phyloP scores from a whole-genome alignment of 1,140 invertebrate genomes.

The Drosophila erecta region DNA sequence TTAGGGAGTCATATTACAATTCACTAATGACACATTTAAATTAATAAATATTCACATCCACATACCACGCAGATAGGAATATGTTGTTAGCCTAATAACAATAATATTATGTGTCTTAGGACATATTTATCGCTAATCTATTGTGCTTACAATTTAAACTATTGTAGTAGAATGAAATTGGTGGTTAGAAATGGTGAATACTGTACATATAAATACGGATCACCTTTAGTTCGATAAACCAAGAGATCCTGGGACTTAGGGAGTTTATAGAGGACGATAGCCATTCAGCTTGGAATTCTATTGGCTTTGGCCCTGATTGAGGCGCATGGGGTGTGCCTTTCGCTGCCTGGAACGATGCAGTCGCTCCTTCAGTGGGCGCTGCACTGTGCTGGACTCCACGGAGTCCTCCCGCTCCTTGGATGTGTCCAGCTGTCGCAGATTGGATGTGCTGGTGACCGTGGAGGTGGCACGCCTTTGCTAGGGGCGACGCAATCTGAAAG shows the following conservation, averaged over 20 bases:
- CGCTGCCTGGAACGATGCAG: conserved; percentile 11
- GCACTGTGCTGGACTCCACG: conserved; percentile 1
- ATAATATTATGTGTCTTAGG: no score
- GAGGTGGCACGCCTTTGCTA: conserved; percentile 55
- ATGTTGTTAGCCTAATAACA: no score
- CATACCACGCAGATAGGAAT: no score
- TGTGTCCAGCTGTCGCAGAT: not conserved
- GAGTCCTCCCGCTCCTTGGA: conserved; percentile 1
- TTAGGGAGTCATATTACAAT: not conserved
- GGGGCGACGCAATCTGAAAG: conserved; percentile 61
- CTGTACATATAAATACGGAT: no score
- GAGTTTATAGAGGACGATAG: not conserved
- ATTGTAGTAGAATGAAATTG: no score
- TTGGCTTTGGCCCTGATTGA: conserved; percentile 20
- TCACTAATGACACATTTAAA: not conserved
- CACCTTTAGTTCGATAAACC: no score
- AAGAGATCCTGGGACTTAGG: no score
- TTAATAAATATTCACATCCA: no score
- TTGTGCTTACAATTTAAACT: no score
- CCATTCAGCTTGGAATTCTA: not conserved
- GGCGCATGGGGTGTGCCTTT: conserved; percentile 5
- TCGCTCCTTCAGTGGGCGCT: conserved; percentile 14
- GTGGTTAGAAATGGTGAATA: no score
- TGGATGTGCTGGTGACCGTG: conserved; percentile 14
- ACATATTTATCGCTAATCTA: no score